A percentile compares a stretch with the other conserved stretches of the same genome.
Evolutionary conservation across 1,140 invertebrate genomes (phyloP).

Genomic region (Drosophila seguyi): DNA sequence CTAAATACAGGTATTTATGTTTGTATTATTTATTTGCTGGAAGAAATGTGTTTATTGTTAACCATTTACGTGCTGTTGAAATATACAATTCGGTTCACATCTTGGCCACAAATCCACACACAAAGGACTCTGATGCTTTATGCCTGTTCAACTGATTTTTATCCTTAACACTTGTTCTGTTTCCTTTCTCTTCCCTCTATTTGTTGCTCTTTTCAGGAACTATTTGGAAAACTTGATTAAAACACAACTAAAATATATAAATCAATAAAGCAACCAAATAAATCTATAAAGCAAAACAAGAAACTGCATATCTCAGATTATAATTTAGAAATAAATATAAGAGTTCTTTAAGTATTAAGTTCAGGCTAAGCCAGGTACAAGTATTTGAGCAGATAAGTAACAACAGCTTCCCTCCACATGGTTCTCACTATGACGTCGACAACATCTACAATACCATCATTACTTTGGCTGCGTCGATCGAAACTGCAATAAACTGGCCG

Average conservation of each 20-base stretch:
- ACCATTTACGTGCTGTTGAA: constrained; percentile 17
- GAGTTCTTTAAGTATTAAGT: constrained; percentile 77
- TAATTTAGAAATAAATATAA: constrained; percentile 55
- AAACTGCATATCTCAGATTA: constrained; percentile 70
- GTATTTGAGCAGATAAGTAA: constrained; percentile 69
- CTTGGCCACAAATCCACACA: constrained; percentile 54
- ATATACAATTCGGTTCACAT: constrained; percentile 20
- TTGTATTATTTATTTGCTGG: not conserved
- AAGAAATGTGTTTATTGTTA: not conserved
- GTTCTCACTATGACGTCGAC: constrained; percentile 22
- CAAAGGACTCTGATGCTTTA: constrained; percentile 57
- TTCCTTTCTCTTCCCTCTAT: constrained; percentile 20
- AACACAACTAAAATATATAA: constrained; percentile 38
- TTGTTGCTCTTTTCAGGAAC: constrained; percentile 40
- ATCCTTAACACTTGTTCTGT: constrained; percentile 42
- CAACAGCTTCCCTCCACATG: constrained; percentile 83
- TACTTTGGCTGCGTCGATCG: constrained; percentile 6
- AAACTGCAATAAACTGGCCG: constrained; percentile 24
- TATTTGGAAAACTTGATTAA: constrained; percentile 10
- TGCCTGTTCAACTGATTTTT: constrained; percentile 43
- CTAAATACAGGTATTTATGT: not conserved
- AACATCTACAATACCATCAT: constrained; percentile 1
- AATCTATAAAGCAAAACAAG: constrained; percentile 18
- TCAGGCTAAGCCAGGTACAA: constrained; percentile 71
- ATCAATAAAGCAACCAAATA: constrained; percentile 52